Base-by-base conservation (phyloP, 2,113 vertebrate species). In the Oryzias celebensis region DNA sequence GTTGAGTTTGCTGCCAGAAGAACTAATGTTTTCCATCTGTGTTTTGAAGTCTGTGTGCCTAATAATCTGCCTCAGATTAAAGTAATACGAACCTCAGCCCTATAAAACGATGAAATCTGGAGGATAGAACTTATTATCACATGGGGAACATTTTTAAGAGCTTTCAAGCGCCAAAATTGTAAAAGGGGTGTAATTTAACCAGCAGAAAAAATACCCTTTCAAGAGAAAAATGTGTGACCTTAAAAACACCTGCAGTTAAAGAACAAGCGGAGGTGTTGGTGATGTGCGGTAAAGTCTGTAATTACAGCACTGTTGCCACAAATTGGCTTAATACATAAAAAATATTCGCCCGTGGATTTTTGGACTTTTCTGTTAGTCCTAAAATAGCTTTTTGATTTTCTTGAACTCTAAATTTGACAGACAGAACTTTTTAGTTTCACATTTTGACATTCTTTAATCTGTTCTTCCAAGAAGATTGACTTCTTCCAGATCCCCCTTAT, bases 1-100 rank as follows among this genome's bases (percentile, higher is more conserved):
- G 63, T 68, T 2, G 49, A 73, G 68, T 71, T 70, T 85, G 66
- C 74, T 82, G 85, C 83, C 86, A 87, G 58, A 14, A 52, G 20
- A 44, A 57, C 51, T 85, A 85, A 88, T 87, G 47, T 52, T 65
- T 87, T 80, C 85, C 89, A 87, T 84, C 66, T 87, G 83, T 71
- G 73, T 82, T 85, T 52, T 58, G 59, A 44, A 73, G 16, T 59
- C 53, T 62, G 60, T 65, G 65, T 45, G 58, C 81, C 80, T 78
- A 71, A 80, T 75, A 85, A 69, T 77, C 56, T 70, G 50, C 68
- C 5, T 74, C 66, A 62, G 58, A 80, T 76, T 69, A 65, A 45
- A 79, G 55, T 24, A n/a, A 44, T 26, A 65, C 67, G 71, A 62
- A 24, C 63, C 52, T 58, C 44, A 61, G 58, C 48, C 46, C 16